These are phyloP conservation scores for Tribolium madens DNA, from an alignment of 1,140 invertebrate species.

Conservation along the genomic window DNA sequence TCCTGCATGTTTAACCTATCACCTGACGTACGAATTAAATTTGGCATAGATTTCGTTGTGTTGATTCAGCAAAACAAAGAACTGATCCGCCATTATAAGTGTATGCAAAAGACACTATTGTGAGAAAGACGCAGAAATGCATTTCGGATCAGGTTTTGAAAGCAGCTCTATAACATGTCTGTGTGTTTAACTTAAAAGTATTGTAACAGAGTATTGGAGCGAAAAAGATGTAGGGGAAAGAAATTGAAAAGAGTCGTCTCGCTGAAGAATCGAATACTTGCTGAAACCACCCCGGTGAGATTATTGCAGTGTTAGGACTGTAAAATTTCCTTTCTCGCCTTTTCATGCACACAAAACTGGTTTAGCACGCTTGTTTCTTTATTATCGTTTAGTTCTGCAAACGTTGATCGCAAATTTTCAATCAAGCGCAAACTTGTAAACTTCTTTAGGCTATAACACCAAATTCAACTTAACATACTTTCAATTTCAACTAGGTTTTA, in stretches of 20 bases:
- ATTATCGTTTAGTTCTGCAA: slow-evolving; percentile 5
- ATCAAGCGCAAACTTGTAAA: not conserved
- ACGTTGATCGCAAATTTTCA: slow-evolving; percentile 8
- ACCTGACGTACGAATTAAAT: not conserved
- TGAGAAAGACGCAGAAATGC: not conserved
- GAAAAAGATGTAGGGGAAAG: slow-evolving; percentile 26
- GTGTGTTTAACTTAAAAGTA: slow-evolving; percentile 34
- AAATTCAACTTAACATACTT: slow-evolving; percentile 3
- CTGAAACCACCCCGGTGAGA: slow-evolving; percentile 29
- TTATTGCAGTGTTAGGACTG: slow-evolving; percentile 22
- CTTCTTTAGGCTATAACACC: not conserved
- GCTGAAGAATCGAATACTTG: slow-evolving; percentile 18
- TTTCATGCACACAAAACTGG: not conserved
- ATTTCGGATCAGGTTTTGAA: slow-evolving; percentile 14
- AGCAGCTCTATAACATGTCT: slow-evolving; percentile 14
- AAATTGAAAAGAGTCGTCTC: slow-evolving; percentile 37
- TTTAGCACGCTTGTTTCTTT: not conserved
- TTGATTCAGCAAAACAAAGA: not conserved
- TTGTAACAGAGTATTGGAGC: slow-evolving; percentile 1
- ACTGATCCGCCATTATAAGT: not conserved
- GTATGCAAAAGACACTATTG: too few relatives aligned
- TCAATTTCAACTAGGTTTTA: slow-evolving; percentile 12
- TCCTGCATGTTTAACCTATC: not conserved
- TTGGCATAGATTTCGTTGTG: not conserved
- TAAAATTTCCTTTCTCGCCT: slow-evolving; percentile 11